Percentiles rank a stretch among this genome's conserved stretches.
Conservation (phyloP, 2,797 vertebrate species). For the Lates japonicus region DNA sequence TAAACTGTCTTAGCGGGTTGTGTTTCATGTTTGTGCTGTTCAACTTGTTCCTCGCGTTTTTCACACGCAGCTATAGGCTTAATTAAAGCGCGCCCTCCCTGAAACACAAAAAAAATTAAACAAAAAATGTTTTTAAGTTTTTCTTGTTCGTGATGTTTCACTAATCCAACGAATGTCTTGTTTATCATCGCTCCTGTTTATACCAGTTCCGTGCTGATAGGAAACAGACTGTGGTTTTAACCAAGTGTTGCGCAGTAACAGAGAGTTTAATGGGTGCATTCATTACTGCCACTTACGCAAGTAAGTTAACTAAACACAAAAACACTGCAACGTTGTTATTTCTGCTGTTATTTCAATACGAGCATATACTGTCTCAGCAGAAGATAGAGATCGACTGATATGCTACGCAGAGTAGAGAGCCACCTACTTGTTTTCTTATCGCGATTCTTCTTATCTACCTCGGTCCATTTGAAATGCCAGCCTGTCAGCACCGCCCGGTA, state of each 20-base stretch:
- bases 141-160: background rate
- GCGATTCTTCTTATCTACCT: constrained; percentile 83
- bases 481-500: constrained; percentile 83
- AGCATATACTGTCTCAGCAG: background rate
- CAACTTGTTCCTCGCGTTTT: constrained; percentile 77
- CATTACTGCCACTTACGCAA: background rate
- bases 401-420: background rate
- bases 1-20: constrained; percentile 46
- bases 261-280: background rate
- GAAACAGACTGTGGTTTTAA: background rate
- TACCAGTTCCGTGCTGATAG: background rate
- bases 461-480: constrained; percentile 87
- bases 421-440: constrained; percentile 82
- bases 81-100: constrained; percentile 11
- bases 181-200: background rate
- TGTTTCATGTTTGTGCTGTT: constrained; percentile 69
- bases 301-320: background rate
- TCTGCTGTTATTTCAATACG: background rate
- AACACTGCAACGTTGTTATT: background rate
- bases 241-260: background rate
- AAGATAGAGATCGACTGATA: background rate
- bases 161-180: background rate
- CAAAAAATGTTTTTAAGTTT: background rate
- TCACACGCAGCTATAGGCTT: background rate
- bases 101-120: background rate